Percentiles rank a stretch among this genome's conserved stretches.
Conservation (phyloP, 2,888 invertebrate genomes). For the Cerastoderma edule region DNA sequence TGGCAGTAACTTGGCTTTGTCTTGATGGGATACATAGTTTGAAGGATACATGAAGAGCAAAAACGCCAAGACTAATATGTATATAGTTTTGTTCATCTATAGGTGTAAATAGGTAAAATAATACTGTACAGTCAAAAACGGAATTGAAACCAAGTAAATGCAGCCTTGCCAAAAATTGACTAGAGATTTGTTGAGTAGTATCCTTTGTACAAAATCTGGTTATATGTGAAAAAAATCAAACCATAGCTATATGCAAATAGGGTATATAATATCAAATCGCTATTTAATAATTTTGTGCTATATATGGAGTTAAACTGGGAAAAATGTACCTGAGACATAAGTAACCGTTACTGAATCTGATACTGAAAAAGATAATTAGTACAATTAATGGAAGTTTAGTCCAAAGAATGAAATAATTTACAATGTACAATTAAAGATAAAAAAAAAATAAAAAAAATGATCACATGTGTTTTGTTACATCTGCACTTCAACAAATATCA, state of each 20-base stretch:
- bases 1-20: conserved; percentile 14
- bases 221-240: conserved; percentile 62
- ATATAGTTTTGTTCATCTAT: conserved; percentile 22
- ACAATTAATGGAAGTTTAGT: conserved; percentile 14
- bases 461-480: conserved; percentile 9
- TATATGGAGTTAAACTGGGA: conserved; percentile 53
- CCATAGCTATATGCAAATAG: conserved; percentile 59
- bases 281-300: conserved; percentile 61
- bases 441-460: neutral
- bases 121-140: conserved; percentile 40
- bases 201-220: conserved; percentile 52
- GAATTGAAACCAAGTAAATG: conserved; percentile 45
- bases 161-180: conserved; percentile 50
- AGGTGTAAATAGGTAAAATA: conserved; percentile 35
- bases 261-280: conserved; percentile 54
- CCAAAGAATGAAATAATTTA: too few species aligned
- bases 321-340: conserved; percentile 53
- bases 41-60: conserved; percentile 25
- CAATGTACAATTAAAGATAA: neutral
- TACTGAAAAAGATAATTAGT: conserved; percentile 50
- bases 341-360: conserved; percentile 50
- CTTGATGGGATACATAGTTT: conserved; percentile 12
- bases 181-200: conserved; percentile 45
- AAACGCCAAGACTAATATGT: conserved; percentile 30
- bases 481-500: neutral